These are phyloP conservation scores for Diabrotica virgifera DNA, from an alignment of 1,140 invertebrate genomes.

Conservation along the genomic window DNA sequence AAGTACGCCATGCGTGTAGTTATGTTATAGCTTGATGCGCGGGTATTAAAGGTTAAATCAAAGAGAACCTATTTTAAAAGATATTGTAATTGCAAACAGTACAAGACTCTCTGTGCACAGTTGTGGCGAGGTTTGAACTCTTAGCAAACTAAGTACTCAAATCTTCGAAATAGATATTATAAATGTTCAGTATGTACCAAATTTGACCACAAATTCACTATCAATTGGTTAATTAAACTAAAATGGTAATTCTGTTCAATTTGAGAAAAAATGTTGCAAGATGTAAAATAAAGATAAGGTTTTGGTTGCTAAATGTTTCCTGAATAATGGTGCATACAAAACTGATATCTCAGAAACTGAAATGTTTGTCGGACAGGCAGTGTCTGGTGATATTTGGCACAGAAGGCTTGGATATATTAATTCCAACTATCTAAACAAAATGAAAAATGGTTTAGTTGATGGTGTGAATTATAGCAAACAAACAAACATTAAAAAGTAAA, in stretches of 20 bases:
- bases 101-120: not conserved
- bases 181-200: constrained; percentile 35
- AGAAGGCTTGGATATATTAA: constrained; percentile 39
- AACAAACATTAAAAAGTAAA: constrained; percentile 18
- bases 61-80: not conserved
- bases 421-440: constrained; percentile 23
- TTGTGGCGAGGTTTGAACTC: not conserved
- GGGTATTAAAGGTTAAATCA: too few species aligned
- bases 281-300: constrained; percentile 27
- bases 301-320: constrained; percentile 26
- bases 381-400: constrained; percentile 29
- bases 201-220: constrained; percentile 31
- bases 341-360: constrained; percentile 24
- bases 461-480: constrained; percentile 22
- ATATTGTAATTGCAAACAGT: not conserved
- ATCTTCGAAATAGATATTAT: not conserved
- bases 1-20: too few species aligned
- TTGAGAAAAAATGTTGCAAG: constrained; percentile 25
- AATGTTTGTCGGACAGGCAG: constrained; percentile 25
- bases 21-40: too few species aligned
- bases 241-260: constrained; percentile 27
- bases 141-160: not conserved
- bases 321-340: constrained; percentile 36
- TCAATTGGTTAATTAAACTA: constrained; percentile 25
- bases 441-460: constrained; percentile 26